A percentile compares a stretch with the other conserved stretches of the same genome.
Conservation (phyloP, 1,140 invertebrate species). For the Pseudomyrmex flavicornis region DNA sequence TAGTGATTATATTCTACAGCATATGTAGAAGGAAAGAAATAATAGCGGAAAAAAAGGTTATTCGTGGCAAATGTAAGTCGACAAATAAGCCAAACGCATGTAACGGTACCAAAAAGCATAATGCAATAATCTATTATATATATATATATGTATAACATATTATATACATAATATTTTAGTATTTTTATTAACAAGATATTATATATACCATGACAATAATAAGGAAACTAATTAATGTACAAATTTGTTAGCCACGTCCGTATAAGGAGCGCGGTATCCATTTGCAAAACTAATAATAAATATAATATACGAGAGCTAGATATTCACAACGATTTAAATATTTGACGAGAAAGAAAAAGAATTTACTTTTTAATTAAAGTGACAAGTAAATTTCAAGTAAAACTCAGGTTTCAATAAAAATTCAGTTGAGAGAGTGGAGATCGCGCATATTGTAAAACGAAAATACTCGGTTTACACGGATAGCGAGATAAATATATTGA, state of each 20-base stretch:
- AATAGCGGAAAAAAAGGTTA: conserved; percentile 44
- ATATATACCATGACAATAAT: conserved; percentile 85
- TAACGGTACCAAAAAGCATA: conserved; percentile 86
- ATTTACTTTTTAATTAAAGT: not conserved
- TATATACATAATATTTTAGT: conserved; percentile 85
- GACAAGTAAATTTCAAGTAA: conserved; percentile 37
- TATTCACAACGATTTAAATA: conserved; percentile 39
- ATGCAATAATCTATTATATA: conserved; percentile 86
- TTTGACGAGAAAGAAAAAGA: not conserved
- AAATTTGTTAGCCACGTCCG: conserved; percentile 85
- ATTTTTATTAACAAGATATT: conserved; percentile 85
- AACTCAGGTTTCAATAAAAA: conserved; percentile 25
- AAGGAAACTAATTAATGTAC: conserved; percentile 85
- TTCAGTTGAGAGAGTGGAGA: conserved; percentile 48
- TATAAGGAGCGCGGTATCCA: conserved; percentile 73
- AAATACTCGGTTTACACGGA: conserved; percentile 31
- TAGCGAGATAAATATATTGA: conserved; percentile 48
- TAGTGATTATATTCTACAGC: conserved; percentile 37
- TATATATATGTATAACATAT: conserved; percentile 78
- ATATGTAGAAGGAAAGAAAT: not conserved
- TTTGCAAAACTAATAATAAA: conserved; percentile 27
- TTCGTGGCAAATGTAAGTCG: conserved; percentile 50
- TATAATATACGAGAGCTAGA: not conserved
- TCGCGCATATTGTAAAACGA: conserved; percentile 48
- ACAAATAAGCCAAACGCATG: conserved; percentile 79